Evolutionary conservation across 2,797 vertebrate species (phyloP), one percentile per base, ranked within the genome.

Genomic region (Sebastes melanostomus): DNA sequence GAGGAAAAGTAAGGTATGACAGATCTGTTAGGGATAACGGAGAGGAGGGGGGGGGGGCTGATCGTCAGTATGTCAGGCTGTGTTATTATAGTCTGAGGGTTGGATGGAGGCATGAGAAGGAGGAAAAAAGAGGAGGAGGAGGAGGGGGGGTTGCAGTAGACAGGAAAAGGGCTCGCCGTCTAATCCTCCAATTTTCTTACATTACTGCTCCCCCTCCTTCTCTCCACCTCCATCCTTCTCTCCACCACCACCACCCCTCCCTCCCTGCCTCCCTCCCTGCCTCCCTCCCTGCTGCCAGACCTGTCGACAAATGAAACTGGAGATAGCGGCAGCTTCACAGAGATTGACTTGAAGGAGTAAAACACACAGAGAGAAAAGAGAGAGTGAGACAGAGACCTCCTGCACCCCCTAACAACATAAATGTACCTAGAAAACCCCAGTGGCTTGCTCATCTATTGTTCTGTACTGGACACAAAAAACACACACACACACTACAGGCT

Each of bases 161-260:
- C 94, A 94, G 94, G 93, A 95, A 95, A 90, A 94, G 91, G 89
- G 82, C 92, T 91, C 90, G 92, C 90, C 92, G 90, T 95, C 92
- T 95, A 94, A 94, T 94, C 92, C 92, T 91, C 88, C 94, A 95
- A 94, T 94, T 94, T 94, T 92, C 91, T 92, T 93, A 94, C 94
- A 93, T 94, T 94, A 94, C 91, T 79, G 75, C 83, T 80, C 86
- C 86, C 85, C 91, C 81, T 79, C 85, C 86, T 77, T 72, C 82
- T 84, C 76, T 83, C 86, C 85, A 63, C 76, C 88, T 78, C 69
- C 32, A 12, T 75, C 79, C 81, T 75, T 78, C 75, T 78, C 73
- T 71, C 77, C 66, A 18, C 80, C 83, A 46, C 66, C 55, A 55
- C 7, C 30, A 12, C 18, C 24, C 22, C 69, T 4, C 3, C 22